Evolutionary conservation across 2,888 invertebrate species (phyloP), one percentile per base, ranked within the genome.

Genomic region (Chrysodeixis includens): DNA sequence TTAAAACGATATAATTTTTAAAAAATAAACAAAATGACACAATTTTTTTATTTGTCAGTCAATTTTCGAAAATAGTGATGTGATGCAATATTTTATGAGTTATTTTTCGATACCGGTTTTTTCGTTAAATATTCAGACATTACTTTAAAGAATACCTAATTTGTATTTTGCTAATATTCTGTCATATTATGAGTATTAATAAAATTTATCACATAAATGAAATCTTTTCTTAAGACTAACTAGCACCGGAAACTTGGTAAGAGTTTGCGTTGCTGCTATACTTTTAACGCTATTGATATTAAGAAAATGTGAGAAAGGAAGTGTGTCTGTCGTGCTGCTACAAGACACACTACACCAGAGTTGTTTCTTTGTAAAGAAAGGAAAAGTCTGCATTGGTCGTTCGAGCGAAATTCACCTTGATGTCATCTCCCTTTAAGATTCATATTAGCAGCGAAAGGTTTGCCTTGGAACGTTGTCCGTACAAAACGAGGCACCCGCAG

Each of bases 261-360:
- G 90, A 92, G 86, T 90, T 91, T 87, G 76, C 90, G 90, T 91
- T 88, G 88, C 86, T 88, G 88, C 85, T 86, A 85, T 86, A 88
- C 85, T 90, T 83, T 89, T 90, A 91, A 87, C 83, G 91, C 92
- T 90, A 92, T 94, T 93, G 91, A 93, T 93, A 92, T 90, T 88
- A 90, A 90, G 89, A 92, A 93, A 93, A 92, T 94, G 93, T 94
- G 93, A 94, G 95, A 95, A 94, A 94, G 95, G 95, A 94, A 93
- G 93, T 92, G 85, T 90, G 92, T 91, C 88, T 91, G 92, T 90
- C 88, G 85, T 90, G 89, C 87, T 87, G 88, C 87, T 90, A 91
- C 88, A 90, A 88, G 88, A 87, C 89, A 89, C 84, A 90, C 87
- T 88, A 89, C 86, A 89, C 87, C 83, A 83, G 81, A 86, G 80